Evolutionary conservation across 2,113 vertebrate species (phyloP).

Genomic region (Anarhynchus alexandrinus): DNA sequence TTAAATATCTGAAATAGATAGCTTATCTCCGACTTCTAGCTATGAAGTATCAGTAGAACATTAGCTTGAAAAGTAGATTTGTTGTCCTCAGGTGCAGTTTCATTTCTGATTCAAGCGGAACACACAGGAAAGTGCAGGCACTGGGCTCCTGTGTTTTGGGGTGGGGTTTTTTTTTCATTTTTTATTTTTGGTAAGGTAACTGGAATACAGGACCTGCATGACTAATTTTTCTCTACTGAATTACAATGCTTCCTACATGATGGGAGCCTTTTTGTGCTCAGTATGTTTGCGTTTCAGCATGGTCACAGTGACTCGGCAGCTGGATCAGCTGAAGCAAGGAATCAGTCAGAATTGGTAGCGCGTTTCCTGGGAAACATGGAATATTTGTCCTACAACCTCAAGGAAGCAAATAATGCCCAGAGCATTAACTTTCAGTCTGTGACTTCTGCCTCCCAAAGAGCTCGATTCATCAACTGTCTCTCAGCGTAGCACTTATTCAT

Average conservation of each 20-base stretch:
- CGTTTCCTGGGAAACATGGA: slow-evolving; percentile 14
- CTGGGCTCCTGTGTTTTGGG: accelerated
- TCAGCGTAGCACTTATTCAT: neutral
- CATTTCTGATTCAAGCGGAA: neutral
- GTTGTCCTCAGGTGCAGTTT: neutral
- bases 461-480: neutral
- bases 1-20: neutral
- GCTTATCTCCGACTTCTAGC: neutral
- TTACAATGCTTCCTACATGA: neutral
- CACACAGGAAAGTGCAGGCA: neutral
- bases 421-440: slow-evolving; percentile 14
- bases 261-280: neutral
- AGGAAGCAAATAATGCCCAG: neutral
- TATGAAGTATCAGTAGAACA: neutral
- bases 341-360: neutral
- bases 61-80: neutral
- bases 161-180: neutral
- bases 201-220: neutral
- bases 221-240: neutral
- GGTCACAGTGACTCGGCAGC: neutral
- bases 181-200: neutral
- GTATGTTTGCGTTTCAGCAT: neutral
- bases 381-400: neutral
- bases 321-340: neutral
- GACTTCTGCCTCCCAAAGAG: neutral